These are phyloP conservation scores for Dasyprocta punctata DNA, from an alignment of 2,113 vertebrate genomes.

Conservation along the genomic window DNA sequence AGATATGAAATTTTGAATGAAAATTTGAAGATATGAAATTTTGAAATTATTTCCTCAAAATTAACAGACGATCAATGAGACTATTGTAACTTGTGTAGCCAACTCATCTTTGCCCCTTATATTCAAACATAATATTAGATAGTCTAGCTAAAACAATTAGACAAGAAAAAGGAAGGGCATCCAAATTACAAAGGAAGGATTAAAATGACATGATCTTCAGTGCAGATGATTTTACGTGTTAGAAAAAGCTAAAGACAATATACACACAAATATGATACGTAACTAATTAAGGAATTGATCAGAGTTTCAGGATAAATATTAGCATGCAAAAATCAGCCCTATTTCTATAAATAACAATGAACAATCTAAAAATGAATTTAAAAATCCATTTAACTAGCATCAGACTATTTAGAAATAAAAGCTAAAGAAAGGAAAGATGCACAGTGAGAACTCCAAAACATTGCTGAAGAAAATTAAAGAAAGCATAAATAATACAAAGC, in stretches of 20 bases:
- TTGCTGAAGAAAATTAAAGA: too few species aligned
- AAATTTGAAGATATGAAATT: background rate
- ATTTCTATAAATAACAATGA: background rate
- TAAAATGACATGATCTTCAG: background rate
- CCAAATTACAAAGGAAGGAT: too few species aligned
- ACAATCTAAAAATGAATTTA: too few species aligned
- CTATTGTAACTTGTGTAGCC: background rate
- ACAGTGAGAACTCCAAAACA: too few species aligned
- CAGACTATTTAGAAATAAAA: too few species aligned
- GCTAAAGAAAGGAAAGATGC: too few species aligned
- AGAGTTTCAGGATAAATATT: background rate
- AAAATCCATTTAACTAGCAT: too few species aligned
- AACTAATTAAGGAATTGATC: background rate
- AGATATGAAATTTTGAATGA: background rate
- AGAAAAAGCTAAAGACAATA: background rate
- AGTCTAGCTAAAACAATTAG: too few species aligned
- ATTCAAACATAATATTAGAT: background rate
- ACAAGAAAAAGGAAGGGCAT: too few species aligned
- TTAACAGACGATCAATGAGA: background rate
- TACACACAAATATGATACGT: too few species aligned
- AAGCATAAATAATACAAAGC: too few species aligned
- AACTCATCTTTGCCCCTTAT: background rate
- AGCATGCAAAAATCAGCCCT: background rate
- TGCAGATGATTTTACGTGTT: background rate
- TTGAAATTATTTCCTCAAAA: slow-evolving; percentile 18